Evolutionary conservation across 2,888 invertebrate species (phyloP), one percentile per base, ranked within the genome.

Genomic region (Mimumesa dahlbomi): DNA sequence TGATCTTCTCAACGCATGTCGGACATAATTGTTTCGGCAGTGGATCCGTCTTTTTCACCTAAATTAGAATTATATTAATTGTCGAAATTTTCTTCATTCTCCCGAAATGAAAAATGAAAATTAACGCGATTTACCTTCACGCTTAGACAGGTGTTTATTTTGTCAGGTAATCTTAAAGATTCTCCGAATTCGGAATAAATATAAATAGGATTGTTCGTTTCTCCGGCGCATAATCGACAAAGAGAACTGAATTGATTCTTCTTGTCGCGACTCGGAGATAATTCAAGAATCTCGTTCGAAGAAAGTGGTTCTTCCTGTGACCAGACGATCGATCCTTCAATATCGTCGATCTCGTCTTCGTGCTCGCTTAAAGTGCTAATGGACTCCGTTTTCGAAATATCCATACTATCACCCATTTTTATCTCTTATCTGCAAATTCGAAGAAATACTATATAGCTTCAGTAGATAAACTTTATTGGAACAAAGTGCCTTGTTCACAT

Each of bases 101-200:
- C n/a, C n/a, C 25, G 25, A 25, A 25, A 7, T 25, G 25, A 5
- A 25, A 7, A 25, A n/a, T n/a, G n/a, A n/a, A n/a, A 14, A 14
- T 19, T 6, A 36, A 4, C 6, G 4, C 1, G n/a, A 19, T 36
- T 40, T 74, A 85, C 85, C 81, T 84, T 85, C 2, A 85, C 29
- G 9, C 85, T 86, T 45, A 84, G 52, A 18, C 82, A 85, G 6
- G 76, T 84, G 22, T 85, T 85, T 29, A 86, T 84, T 73, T 85
- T 85, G 11, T 86, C 67, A 0, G 80, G 81, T 5, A 85, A 68
- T 46, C 65, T 77, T 73, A 86, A 69, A 1, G 85, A 86, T 57
- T 85, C 84, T 6, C 86, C 85, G 2, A 78, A 76, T 38, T 85
- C 85, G 1, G 85, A 86, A 38, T 82, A 85, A 54, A 85, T 82